Evolutionary conservation across 2,888 invertebrate genomes (phyloP).

Genomic region (Amorpha juglandis): DNA sequence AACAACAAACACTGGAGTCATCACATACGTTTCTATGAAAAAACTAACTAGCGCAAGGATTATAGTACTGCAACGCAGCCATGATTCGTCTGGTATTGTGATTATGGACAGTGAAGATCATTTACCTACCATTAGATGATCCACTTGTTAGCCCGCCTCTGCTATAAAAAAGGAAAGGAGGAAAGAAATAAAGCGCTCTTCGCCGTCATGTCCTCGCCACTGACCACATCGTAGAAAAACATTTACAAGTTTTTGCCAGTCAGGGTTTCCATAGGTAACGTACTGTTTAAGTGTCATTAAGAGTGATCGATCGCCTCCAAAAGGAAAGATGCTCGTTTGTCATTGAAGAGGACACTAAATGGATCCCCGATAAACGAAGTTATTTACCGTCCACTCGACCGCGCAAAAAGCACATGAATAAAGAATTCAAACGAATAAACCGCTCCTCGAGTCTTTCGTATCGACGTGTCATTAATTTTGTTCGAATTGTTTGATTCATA

Average conservation of each 20-base stretch:
- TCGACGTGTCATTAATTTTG: slow-evolving; percentile 73
- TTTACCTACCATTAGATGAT: too few relatives aligned
- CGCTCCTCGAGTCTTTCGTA: slow-evolving; percentile 61
- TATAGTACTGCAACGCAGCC: too few relatives aligned
- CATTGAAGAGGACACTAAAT: slow-evolving; percentile 73
- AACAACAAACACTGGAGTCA: too few relatives aligned
- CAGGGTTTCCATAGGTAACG: slow-evolving; percentile 57
- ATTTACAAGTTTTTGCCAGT: slow-evolving; percentile 46
- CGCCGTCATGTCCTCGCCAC: background rate
- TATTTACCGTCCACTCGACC: slow-evolving; percentile 69
- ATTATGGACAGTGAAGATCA: too few relatives aligned
- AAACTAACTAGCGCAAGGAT: too few relatives aligned
- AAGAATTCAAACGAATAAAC: slow-evolving; percentile 67
- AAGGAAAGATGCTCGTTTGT: slow-evolving; percentile 73
- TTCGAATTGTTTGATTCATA: slow-evolving; percentile 37
- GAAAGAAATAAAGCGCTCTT: background rate
- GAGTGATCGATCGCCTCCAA: slow-evolving; percentile 66
- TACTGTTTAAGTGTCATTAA: slow-evolving; percentile 72
- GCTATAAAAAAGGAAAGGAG: too few relatives aligned
- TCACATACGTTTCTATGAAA: too few relatives aligned
- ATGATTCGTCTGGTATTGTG: too few relatives aligned
- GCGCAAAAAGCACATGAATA: slow-evolving; percentile 66
- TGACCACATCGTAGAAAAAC: slow-evolving; percentile 12
- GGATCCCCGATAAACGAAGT: slow-evolving; percentile 67
- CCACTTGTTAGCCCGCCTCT: too few relatives aligned